phyloP scores from a whole-genome alignment of 2,888 invertebrate genomes.

The Neoaliturus tenellus region DNA sequence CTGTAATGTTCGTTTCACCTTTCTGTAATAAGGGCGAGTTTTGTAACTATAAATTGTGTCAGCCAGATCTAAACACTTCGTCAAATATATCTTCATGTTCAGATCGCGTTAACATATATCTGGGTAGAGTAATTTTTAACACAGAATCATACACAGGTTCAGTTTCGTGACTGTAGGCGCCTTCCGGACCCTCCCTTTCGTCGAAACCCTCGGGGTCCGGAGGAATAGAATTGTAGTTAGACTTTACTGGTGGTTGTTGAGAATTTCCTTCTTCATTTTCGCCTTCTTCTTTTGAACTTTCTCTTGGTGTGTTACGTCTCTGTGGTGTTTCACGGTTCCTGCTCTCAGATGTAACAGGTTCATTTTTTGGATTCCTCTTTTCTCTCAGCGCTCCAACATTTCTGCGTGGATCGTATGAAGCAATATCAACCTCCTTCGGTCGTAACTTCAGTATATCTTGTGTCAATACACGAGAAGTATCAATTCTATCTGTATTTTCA shows the following conservation, averaged over 20 bases:
- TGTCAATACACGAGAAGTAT: neutral
- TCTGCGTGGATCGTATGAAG: slow-evolving; percentile 1
- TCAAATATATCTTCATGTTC: slow-evolving; percentile 83
- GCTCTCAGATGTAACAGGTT: neutral
- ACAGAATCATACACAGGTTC: slow-evolving; percentile 79
- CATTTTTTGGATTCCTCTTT: slow-evolving; percentile 34
- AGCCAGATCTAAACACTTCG: slow-evolving; percentile 69
- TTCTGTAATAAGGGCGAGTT: too few species aligned
- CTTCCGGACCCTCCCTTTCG: slow-evolving; percentile 74
- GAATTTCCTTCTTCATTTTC: slow-evolving; percentile 67
- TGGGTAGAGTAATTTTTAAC: slow-evolving; percentile 80
- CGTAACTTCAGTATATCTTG: slow-evolving; percentile 48
- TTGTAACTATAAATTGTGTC: too few species aligned
- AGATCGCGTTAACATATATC: slow-evolving; percentile 81
- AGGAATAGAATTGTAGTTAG: slow-evolving; percentile 65
- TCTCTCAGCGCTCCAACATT: neutral
- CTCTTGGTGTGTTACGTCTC: too few species aligned
- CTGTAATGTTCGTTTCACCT: too few species aligned
- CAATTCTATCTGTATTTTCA: neutral
- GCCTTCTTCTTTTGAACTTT: slow-evolving; percentile 25
- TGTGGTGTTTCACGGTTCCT: slow-evolving; percentile 23
- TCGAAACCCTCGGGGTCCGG: slow-evolving; percentile 69
- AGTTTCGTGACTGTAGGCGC: slow-evolving; percentile 81
- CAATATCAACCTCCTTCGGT: neutral
- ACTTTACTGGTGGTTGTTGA: slow-evolving; percentile 64